phyloP scores from a whole-genome alignment of 2,888 invertebrate genomes.

The Trichopria drosophilae region DNA sequence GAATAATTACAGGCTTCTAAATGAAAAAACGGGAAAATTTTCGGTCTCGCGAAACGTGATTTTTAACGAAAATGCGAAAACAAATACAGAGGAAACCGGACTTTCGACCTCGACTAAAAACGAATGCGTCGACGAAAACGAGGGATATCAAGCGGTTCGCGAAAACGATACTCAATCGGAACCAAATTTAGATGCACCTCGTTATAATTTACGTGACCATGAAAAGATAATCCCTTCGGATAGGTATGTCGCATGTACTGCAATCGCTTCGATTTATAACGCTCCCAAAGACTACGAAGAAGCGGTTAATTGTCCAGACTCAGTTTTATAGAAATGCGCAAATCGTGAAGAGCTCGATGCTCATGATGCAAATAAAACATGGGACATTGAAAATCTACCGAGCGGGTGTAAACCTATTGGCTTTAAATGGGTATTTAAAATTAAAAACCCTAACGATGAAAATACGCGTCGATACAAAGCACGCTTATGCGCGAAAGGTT shows the following conservation, averaged over 20 bases:
- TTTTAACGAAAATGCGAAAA: slow-evolving; percentile 23
- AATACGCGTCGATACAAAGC: slow-evolving; percentile 9
- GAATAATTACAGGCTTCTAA: slow-evolving; percentile 27
- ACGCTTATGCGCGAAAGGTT: slow-evolving; percentile 20
- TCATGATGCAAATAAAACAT: slow-evolving; percentile 7
- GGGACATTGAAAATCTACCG: slow-evolving; percentile 7
- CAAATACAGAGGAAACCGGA: too few species aligned
- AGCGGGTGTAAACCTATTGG: slow-evolving; percentile 9
- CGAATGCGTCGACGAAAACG: background rate
- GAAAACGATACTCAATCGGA: too few species aligned
- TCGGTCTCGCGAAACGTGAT: slow-evolving; percentile 23
- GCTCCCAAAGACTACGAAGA: too few species aligned
- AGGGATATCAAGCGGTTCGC: too few species aligned
- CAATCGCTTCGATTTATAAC: too few species aligned
- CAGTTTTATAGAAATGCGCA: slow-evolving; percentile 1
- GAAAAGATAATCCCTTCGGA: background rate
- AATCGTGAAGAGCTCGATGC: slow-evolving; percentile 10
- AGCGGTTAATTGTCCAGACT: background rate
- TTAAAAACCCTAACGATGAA: slow-evolving; percentile 1
- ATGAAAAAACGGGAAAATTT: slow-evolving; percentile 9
- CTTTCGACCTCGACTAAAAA: too few species aligned
- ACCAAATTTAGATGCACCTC: too few species aligned
- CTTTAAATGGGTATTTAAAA: slow-evolving; percentile 11
- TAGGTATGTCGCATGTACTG: background rate
- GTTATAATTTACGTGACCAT: background rate